These are phyloP conservation scores for Isichthys henryi DNA, from an alignment of 2,113 vertebrate genomes.

Conservation along the genomic window DNA sequence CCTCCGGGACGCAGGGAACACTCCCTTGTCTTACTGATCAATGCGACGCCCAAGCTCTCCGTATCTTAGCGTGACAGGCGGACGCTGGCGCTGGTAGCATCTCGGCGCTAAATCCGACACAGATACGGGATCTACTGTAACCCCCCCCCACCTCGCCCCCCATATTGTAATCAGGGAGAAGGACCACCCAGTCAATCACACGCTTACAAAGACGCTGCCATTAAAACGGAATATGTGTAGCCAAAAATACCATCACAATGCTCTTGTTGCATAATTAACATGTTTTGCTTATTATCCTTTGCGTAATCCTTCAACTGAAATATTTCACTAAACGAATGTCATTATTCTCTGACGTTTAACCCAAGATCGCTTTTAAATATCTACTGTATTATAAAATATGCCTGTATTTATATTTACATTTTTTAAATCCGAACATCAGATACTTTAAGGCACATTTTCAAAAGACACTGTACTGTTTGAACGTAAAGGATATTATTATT, in stretches of 20 bases:
- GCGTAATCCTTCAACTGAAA: neutral
- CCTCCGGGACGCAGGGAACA: constrained; percentile 52
- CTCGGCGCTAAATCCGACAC: neutral
- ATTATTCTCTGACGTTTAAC: neutral
- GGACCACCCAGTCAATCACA: neutral
- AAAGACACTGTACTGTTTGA: neutral
- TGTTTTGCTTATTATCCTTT: neutral
- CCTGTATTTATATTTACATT: neutral
- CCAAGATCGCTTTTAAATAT: neutral
- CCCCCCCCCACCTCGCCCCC: neutral
- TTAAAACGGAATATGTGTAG: neutral
- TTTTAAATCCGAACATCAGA: neutral
- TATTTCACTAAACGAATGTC: neutral
- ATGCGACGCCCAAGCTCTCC: constrained; percentile 20
- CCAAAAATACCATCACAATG: neutral
- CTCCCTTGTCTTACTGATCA: constrained; percentile 23
- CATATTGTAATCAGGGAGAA: neutral
- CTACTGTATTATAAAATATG: too few species aligned
- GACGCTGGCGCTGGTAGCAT: neutral
- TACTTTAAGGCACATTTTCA: neutral
- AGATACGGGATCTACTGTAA: neutral
- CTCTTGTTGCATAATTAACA: neutral
- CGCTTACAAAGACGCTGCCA: neutral
- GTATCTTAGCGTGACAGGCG: constrained; percentile 39
- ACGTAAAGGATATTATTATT: neutral